Conservation (phyloP, 2,113 vertebrate genomes). For the Telmatochromis bifrenatus region DNA sequence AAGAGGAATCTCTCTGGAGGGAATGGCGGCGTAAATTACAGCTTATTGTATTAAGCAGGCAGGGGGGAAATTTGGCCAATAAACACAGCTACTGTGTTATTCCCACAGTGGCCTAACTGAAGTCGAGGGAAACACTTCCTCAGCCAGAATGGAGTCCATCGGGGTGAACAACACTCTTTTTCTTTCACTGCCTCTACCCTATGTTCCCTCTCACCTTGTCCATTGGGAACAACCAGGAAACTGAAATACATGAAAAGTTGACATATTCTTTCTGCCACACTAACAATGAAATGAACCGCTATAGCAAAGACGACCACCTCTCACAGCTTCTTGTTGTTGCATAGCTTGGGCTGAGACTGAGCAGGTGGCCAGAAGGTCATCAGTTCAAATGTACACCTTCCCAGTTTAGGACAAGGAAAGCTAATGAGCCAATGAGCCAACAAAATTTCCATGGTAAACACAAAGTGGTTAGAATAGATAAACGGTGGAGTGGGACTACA, state of each 20-base stretch:
- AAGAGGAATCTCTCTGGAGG: conserved; percentile 59
- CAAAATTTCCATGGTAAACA: neutral
- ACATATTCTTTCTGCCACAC: conserved; percentile 1
- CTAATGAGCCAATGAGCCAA: neutral
- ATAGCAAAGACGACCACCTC: neutral
- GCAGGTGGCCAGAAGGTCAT: conserved; percentile 14
- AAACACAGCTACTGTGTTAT: conserved; percentile 56
- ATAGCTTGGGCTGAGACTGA: neutral
- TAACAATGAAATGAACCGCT: conserved; percentile 33
- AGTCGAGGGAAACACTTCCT: conserved; percentile 61
- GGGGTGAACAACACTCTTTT: neutral
- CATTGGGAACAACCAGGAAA: conserved; percentile 32
- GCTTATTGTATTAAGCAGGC: conserved; percentile 65
- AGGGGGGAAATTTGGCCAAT: conserved; percentile 49
- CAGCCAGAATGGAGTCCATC: conserved; percentile 26
- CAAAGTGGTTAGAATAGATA: neutral
- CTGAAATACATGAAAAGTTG: conserved; percentile 19
- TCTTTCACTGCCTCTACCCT: conserved; percentile 1
- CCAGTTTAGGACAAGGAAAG: neutral
- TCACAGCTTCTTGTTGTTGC: neutral
- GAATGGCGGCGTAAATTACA: conserved; percentile 67
- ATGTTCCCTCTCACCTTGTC: neutral
- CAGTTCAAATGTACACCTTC: neutral
- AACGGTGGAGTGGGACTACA: neutral
- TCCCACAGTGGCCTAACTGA: conserved; percentile 47